Percentiles rank a stretch among this genome's conserved stretches.
Evolutionary conservation across 2,113 vertebrate genomes (phyloP).

Genomic region (Mustelus asterias): DNA sequence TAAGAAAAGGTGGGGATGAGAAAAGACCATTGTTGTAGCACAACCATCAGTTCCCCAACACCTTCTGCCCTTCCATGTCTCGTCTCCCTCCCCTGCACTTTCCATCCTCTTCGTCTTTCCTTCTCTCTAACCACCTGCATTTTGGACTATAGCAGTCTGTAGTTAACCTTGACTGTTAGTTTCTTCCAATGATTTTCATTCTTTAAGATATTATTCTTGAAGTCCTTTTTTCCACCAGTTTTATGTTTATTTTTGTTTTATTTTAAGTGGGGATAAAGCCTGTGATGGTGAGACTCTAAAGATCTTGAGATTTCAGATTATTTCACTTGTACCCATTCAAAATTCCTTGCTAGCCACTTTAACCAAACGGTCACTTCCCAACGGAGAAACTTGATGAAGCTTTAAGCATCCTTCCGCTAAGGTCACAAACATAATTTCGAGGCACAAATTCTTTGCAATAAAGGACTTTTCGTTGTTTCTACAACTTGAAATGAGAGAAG

Average conservation of each 20-base stretch:
- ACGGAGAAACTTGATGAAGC: not conserved
- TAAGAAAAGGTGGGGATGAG: not conserved
- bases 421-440: not conserved
- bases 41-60: not conserved
- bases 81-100: not conserved
- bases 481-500: not conserved
- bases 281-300: not conserved
- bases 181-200: not conserved
- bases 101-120: constrained; percentile 44
- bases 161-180: not conserved
- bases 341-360: not conserved
- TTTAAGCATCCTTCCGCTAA: constrained; percentile 16
- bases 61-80: not conserved
- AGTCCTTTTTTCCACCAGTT: not conserved
- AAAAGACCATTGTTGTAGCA: not conserved
- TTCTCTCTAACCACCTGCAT: constrained; percentile 70
- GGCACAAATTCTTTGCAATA: not conserved
- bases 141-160: constrained; percentile 64
- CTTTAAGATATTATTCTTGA: not conserved
- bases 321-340: not conserved
- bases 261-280: not conserved
- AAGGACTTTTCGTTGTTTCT: not conserved
- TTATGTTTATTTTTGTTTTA: not conserved
- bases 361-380: not conserved
- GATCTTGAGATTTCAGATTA: not conserved